These are phyloP conservation scores for Pangasius mekongensis DNA, from an alignment of 2,797 vertebrate species.

Conservation along the genomic window DNA sequence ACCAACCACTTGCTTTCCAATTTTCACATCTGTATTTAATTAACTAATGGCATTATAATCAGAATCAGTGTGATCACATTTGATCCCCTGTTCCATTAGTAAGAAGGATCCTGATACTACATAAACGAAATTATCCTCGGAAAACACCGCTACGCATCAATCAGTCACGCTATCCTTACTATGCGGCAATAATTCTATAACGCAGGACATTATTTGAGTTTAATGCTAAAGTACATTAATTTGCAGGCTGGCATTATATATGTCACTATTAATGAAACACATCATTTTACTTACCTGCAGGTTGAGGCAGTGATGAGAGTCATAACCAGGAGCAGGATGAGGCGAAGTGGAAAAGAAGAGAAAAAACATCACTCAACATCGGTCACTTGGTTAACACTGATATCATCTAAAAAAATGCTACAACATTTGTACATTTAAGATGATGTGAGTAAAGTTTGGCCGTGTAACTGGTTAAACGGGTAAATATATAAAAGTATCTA, in stretches of 20 bases:
- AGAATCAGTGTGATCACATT: slow-evolving; percentile 58
- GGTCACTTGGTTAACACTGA: background rate
- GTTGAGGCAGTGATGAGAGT: slow-evolving; percentile 13
- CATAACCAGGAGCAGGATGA: slow-evolving; percentile 8
- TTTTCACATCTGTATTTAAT: slow-evolving; percentile 76
- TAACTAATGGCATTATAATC: slow-evolving; percentile 73
- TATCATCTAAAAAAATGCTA: background rate
- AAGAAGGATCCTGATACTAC: background rate
- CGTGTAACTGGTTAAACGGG: too few species aligned
- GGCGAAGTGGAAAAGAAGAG: background rate
- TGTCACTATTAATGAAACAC: slow-evolving; percentile 3
- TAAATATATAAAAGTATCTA: too few species aligned
- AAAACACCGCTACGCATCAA: slow-evolving; percentile 11
- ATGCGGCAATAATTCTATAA: slow-evolving; percentile 9
- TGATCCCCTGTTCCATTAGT: slow-evolving; percentile 56
- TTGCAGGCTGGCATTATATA: background rate
- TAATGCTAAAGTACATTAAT: background rate
- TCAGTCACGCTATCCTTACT: background rate
- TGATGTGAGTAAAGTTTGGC: background rate
- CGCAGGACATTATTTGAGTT: background rate
- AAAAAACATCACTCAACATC: background rate
- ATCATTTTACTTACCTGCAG: slow-evolving; percentile 56
- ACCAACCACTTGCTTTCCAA: slow-evolving; percentile 56
- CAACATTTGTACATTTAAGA: background rate
- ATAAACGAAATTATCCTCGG: background rate